Percentiles rank a stretch among this genome's conserved stretches.
Conservation (phyloP, 2,888 invertebrate genomes). For the Neoaliturus tenellus region DNA sequence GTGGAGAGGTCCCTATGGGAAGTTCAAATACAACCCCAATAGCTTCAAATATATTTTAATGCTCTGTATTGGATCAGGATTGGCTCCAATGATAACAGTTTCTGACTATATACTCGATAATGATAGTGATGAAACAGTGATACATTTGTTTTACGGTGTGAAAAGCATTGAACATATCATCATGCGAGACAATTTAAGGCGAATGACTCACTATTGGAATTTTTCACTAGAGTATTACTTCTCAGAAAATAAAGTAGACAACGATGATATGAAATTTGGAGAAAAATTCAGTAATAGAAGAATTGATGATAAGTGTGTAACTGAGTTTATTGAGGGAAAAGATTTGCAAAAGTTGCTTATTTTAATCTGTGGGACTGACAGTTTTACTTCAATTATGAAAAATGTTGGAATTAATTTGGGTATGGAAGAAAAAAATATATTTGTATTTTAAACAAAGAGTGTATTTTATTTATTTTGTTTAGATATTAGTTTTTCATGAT, state of each 20-base stretch:
- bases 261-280: constrained; percentile 6
- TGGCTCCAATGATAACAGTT: constrained; percentile 43
- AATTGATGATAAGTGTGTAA: background rate
- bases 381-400: constrained; percentile 8
- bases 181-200: constrained; percentile 25
- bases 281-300: constrained; percentile 23
- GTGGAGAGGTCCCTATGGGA: constrained; percentile 52
- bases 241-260: background rate
- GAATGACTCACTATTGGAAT: constrained; percentile 34
- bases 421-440: constrained; percentile 23
- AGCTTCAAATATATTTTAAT: constrained; percentile 28
- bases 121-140: constrained; percentile 39
- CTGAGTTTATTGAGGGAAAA: constrained; percentile 13
- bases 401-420: background rate
- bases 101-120: constrained; percentile 8
- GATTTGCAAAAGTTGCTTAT: background rate
- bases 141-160: constrained; percentile 43
- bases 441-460: constrained; percentile 43
- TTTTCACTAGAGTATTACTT: constrained; percentile 26
- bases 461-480: too few relatives aligned
- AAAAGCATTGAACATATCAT: constrained; percentile 21
- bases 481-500: too few relatives aligned
- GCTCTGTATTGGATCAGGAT: constrained; percentile 47
- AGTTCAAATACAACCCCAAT: constrained; percentile 38
- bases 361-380: constrained; percentile 36